These are phyloP conservation scores for Shargacucullia verbasci DNA, from an alignment of 2,888 invertebrate species.

Conservation along the genomic window DNA sequence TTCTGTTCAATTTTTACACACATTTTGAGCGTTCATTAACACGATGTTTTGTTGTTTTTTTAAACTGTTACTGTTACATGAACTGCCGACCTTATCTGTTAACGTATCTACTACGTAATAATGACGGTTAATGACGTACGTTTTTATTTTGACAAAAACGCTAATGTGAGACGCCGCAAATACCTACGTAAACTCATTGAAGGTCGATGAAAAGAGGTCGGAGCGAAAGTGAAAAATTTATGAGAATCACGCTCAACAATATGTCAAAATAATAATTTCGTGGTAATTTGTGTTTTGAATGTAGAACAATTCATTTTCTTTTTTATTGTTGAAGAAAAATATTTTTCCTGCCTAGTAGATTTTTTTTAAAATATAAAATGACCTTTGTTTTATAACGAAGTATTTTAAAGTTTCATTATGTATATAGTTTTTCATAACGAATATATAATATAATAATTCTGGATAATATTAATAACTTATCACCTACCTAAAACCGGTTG, in stretches of 20 bases:
- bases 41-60: constrained; percentile 15
- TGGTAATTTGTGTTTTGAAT: constrained; percentile 26
- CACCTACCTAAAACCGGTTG: no score
- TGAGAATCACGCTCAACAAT: constrained; percentile 3
- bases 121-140: constrained; percentile 21
- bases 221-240: constrained; percentile 23
- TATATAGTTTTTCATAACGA: no score
- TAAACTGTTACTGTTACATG: constrained; percentile 1
- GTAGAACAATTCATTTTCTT: constrained; percentile 10
- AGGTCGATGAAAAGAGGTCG: constrained; percentile 34
- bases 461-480: no score
- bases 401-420: no score
- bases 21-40: background rate
- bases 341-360: background rate
- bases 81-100: constrained; percentile 39
- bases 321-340: background rate
- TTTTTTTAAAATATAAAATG: no score
- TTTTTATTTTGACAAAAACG: constrained; percentile 38
- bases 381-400: background rate
- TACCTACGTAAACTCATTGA: constrained; percentile 25
- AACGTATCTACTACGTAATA: constrained; percentile 11
- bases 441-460: no score
- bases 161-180: constrained; percentile 15
- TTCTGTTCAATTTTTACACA: background rate
- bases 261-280: constrained; percentile 20